Conservation (phyloP, 2,888 invertebrate species). For the Mongoloraphidia duomilia region DNA sequence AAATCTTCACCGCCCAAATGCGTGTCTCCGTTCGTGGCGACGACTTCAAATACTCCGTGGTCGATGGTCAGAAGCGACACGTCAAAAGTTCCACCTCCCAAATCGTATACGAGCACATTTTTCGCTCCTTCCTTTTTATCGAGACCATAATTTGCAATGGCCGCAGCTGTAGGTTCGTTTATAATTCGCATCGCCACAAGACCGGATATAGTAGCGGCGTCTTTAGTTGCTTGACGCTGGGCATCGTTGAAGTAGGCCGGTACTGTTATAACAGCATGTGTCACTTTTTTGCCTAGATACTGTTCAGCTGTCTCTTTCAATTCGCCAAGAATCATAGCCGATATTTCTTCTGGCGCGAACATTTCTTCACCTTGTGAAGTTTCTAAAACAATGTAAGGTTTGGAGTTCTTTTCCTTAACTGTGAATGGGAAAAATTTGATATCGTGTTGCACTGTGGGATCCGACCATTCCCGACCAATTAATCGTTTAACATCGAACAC, state of each 20-base stretch:
- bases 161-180: conserved; percentile 95
- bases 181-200: conserved; percentile 90
- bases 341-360: conserved; percentile 97
- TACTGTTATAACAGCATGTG: conserved; percentile 82
- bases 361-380: conserved; percentile 74
- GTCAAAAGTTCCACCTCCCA: conserved; percentile 99
- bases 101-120: conserved; percentile 95
- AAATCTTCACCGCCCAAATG: conserved; percentile 99
- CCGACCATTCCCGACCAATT: conserved; percentile 91
- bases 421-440: conserved; percentile 97
- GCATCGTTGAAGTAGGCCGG: conserved; percentile 99
- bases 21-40: conserved; percentile 88
- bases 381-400: conserved; percentile 81
- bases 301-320: conserved; percentile 98
- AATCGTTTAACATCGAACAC: conserved; percentile 97
- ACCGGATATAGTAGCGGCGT: conserved; percentile 92
- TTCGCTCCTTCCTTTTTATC: conserved; percentile 96
- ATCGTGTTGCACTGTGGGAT: conserved; percentile 83
- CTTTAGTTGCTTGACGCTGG: conserved; percentile 97
- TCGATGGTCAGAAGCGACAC: conserved; percentile 96
- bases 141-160: conserved; percentile 91
- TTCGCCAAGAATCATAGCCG: conserved; percentile 94
- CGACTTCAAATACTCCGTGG: conserved; percentile 92
- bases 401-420: conserved; percentile 65
- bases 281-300: conserved; percentile 87